Evolutionary conservation across 2,888 invertebrate species (phyloP).

Genomic region (Lampropteryx suffumata): DNA sequence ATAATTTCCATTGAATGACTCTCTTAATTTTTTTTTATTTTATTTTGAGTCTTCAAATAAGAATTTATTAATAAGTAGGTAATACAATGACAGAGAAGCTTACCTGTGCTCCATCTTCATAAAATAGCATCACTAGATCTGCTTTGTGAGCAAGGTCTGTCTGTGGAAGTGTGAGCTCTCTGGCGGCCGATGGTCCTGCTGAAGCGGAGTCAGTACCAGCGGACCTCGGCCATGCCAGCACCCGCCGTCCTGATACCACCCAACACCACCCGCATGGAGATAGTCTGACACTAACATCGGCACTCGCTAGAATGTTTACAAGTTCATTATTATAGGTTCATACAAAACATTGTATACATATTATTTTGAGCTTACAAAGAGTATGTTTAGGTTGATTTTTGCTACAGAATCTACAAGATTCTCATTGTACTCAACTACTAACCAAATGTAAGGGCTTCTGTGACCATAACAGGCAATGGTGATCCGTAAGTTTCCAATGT

Average conservation of each 20-base stretch:
- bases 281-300: slow-evolving; percentile 84
- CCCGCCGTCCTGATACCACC: slow-evolving; percentile 92
- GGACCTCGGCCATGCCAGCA: slow-evolving; percentile 93
- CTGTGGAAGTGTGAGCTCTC: slow-evolving; percentile 94
- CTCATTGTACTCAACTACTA: slow-evolving; percentile 60
- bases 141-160: slow-evolving; percentile 96
- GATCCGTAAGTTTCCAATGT: slow-evolving; percentile 91
- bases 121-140: slow-evolving; percentile 89
- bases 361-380: too few species aligned
- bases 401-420: too few species aligned
- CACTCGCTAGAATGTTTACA: slow-evolving; percentile 60
- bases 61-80: not conserved
- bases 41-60: too few species aligned
- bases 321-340: too few species aligned
- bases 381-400: too few species aligned
- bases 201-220: slow-evolving; percentile 47
- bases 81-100: not conserved
- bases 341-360: too few species aligned
- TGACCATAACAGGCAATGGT: slow-evolving; percentile 93
- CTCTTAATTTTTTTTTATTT: too few species aligned
- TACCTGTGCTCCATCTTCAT: slow-evolving; percentile 69
- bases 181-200: slow-evolving; percentile 80
- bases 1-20: too few species aligned
- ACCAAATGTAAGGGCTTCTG: slow-evolving; percentile 93
- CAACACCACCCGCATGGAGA: slow-evolving; percentile 90